Base-by-base conservation (phyloP, 2,113 vertebrate genomes). In the Calyptommatus sinebrachiatus region DNA sequence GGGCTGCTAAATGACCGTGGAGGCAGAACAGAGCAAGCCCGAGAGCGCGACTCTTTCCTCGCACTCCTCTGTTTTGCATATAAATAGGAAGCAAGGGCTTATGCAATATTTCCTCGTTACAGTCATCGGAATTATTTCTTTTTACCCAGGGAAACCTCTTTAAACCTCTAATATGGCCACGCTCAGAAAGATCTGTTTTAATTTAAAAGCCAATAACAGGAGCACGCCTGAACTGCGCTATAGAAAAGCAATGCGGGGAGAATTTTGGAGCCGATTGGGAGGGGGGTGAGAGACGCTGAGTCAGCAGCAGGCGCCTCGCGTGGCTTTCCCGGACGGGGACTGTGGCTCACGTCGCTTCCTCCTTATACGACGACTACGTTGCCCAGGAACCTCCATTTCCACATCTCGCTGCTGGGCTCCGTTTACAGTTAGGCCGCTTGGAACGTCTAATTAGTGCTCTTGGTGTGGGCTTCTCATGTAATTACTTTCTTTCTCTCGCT, bases 381-480 rank as follows among this genome's bases (percentile, higher is more conserved):
- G 73, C 78, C 73, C 79, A 2, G 66, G 83, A 88, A 82, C 76
- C 85, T 28, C 29, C 29, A 14, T 5, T 91, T 88, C 88, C 85
- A 87, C 75, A 84, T 82, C 84, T 71, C n/a, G 83, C 87, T 74
- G 83, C 80, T 90, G 83, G 88, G 86, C 81, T 85, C 87, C 71
- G 0, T 85, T 90, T 90, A 85, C 90, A 89, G 87, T 84, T 92
- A 85, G 84, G 86, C 88, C 80, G 84, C 86, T 89, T 88, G 75
- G 79, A 87, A 90, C 65, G 41, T 91, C 91, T 94, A 93, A 94
- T 93, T 92, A 92, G 91, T 92, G 93, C 91, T 94, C 35, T 41
- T 41, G 35, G 35, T 41, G 35, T 41, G 35, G 35, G 35, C 35
- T 41, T 41, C 5, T 41, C 35, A 92, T 93, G 90, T 95, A 94